Evolutionary conservation across 2,113 vertebrate genomes (phyloP).

Genomic region (Jacana jacana): DNA sequence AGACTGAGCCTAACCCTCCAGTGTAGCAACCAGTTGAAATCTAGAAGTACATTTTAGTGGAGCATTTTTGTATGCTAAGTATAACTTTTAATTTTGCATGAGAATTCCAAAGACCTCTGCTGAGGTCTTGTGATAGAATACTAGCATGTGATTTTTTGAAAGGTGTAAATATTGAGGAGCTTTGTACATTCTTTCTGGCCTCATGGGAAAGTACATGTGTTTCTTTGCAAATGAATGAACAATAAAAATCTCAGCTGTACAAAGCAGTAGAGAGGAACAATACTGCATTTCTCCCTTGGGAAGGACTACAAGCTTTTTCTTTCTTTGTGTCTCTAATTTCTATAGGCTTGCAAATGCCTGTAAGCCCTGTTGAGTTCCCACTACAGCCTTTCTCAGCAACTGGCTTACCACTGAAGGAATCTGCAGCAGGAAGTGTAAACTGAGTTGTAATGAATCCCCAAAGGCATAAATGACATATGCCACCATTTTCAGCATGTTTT

Average conservation of each 20-base stretch:
- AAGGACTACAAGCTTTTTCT: neutral
- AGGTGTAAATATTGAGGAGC: neutral
- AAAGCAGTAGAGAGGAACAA: neutral
- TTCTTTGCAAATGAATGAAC: conserved; percentile 9
- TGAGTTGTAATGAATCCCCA: neutral
- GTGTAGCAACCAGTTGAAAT: neutral
- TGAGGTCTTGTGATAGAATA: neutral
- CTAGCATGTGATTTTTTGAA: neutral
- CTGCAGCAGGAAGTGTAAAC: neutral
- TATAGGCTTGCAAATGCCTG: neutral
- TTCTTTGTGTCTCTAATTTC: neutral
- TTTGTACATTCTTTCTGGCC: neutral
- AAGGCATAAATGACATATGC: neutral
- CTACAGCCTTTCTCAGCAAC: neutral
- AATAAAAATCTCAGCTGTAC: neutral
- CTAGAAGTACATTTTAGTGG: neutral
- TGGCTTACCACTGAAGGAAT: neutral
- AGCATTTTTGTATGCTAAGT: neutral
- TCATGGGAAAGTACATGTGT: neutral
- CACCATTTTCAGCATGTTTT: neutral
- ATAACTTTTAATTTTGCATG: neutral
- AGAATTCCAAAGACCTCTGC: neutral
- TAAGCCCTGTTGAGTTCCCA: neutral
- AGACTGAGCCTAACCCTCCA: neutral
- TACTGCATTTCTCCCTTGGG: neutral